These are phyloP conservation scores for Drosophila arawakana DNA, from an alignment of 1,140 invertebrate genomes.

Conservation along the genomic window DNA sequence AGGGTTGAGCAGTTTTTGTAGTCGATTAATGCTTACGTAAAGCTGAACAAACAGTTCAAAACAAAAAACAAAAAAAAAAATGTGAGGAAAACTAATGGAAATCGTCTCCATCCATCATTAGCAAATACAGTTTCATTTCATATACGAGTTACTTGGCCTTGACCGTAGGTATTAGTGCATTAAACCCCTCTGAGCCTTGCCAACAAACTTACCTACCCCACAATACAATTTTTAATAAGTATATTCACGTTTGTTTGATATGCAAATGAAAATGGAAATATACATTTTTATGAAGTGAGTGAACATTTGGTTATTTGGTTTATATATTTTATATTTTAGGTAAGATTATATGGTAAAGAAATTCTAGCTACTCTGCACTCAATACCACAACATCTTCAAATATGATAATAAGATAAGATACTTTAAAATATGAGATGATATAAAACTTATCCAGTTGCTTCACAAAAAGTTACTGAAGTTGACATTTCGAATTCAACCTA, in stretches of 20 bases:
- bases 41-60: background rate
- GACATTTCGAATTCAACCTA: background rate
- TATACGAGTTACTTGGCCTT: slow-evolving; percentile 25
- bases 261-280: slow-evolving; percentile 37
- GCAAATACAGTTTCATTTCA: slow-evolving; percentile 16
- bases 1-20: slow-evolving; percentile 12
- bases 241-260: slow-evolving; percentile 45
- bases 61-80: too few relatives aligned
- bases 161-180: slow-evolving; percentile 29
- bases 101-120: slow-evolving; percentile 26
- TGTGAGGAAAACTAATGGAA: slow-evolving; percentile 19
- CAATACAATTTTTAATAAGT: background rate
- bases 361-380: too few relatives aligned
- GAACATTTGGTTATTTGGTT: slow-evolving; percentile 5
- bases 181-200: slow-evolving; percentile 8
- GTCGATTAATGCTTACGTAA: slow-evolving; percentile 49
- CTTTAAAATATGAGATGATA: background rate
- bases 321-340: background rate
- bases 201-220: background rate
- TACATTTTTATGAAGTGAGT: slow-evolving; percentile 23
- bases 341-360: background rate
- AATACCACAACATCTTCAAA: background rate
- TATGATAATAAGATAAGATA: background rate
- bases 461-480: background rate
- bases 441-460: background rate